These are phyloP conservation scores for Colaptes auratus DNA, from an alignment of 2,113 vertebrate genomes.

Conservation along the genomic window DNA sequence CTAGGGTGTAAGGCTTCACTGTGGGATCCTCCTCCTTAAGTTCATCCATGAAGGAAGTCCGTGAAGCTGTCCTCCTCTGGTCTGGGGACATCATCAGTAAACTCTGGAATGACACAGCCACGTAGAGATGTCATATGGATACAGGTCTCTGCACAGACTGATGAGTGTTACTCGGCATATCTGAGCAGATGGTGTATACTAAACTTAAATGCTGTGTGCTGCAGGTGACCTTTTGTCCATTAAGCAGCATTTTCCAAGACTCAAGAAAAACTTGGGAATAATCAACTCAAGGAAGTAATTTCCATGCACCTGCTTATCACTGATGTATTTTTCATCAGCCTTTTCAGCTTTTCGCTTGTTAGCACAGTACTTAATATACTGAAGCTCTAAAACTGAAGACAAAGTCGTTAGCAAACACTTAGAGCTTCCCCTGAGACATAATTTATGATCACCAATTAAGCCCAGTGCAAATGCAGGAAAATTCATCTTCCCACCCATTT, in stretches of 20 bases:
- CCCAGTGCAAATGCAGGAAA: background rate
- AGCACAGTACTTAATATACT: background rate
- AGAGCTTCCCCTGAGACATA: background rate
- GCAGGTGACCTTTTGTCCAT: background rate
- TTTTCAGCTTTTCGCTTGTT: background rate
- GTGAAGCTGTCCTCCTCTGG: slow-evolving; percentile 80
- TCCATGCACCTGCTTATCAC: background rate
- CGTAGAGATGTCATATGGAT: background rate
- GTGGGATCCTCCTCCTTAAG: slow-evolving; percentile 44
- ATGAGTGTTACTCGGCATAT: background rate
- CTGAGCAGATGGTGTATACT: background rate
- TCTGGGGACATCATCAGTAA: slow-evolving; percentile 91
- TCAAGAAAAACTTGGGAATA: background rate
- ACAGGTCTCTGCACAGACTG: background rate
- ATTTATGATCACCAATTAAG: background rate
- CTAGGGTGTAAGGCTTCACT: slow-evolving; percentile 83
- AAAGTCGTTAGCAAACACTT: background rate
- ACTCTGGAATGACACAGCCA: slow-evolving; percentile 75
- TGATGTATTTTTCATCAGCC: background rate
- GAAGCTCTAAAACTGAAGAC: background rate
- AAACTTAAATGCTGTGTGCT: background rate
- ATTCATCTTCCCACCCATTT: background rate
- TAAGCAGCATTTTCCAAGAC: background rate
- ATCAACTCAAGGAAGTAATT: background rate
- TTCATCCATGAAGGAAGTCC: slow-evolving; percentile 40